Conservation (phyloP, 2,888 invertebrate species). For the Cosmorhoe ocellata region DNA sequence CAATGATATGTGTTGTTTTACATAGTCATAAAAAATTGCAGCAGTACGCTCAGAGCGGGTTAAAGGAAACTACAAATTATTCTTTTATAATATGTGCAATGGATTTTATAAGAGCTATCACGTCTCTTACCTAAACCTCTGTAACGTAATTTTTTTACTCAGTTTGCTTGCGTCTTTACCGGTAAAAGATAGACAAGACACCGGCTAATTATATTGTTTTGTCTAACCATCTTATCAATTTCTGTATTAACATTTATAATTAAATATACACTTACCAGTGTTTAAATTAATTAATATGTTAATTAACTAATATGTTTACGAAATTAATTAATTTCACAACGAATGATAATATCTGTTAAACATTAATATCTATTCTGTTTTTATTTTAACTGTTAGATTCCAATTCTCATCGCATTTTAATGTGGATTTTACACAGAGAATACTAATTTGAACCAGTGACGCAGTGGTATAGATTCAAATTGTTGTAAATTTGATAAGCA, state of each 20-base stretch:
- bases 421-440: constrained; percentile 16
- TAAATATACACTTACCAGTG: constrained; percentile 20
- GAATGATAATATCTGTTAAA: constrained; percentile 23
- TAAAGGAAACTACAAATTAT: too few species aligned
- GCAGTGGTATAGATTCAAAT: constrained; percentile 9
- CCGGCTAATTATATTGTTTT: constrained; percentile 3
- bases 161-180: too few species aligned
- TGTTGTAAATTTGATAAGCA: constrained; percentile 8
- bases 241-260: constrained; percentile 16
- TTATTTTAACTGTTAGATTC: constrained; percentile 23
- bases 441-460: constrained; percentile 11
- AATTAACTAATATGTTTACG: constrained; percentile 25
- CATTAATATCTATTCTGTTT: constrained; percentile 23
- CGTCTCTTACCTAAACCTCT: too few species aligned
- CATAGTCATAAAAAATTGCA: too few species aligned
- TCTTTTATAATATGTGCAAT: too few species aligned
- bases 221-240: constrained; percentile 13
- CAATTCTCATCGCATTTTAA: constrained; percentile 21
- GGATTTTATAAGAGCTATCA: too few species aligned
- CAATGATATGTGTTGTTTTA: too few species aligned
- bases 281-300: constrained; percentile 29
- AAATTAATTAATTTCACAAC: constrained; percentile 25
- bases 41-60: too few species aligned
- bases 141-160: too few species aligned
- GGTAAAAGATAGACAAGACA: background rate